Percentiles rank a stretch among this genome's conserved stretches.
Evolutionary conservation across 2,888 invertebrate species (phyloP).

Genomic region (Hyppa rectilinea): DNA sequence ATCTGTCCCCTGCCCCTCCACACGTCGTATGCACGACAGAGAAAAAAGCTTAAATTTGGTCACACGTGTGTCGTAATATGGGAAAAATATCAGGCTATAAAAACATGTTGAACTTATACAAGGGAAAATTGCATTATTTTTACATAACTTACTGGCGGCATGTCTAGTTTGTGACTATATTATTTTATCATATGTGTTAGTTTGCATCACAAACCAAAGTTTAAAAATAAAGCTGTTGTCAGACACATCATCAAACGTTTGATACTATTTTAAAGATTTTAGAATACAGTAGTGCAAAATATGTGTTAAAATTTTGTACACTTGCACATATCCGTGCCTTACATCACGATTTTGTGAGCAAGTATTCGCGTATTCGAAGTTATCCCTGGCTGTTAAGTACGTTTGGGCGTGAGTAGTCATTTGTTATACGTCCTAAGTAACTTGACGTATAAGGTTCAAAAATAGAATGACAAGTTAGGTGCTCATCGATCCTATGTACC

Average conservation of each 20-base stretch:
- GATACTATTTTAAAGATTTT: background rate
- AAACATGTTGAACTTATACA: constrained; percentile 62
- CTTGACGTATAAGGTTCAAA: constrained; percentile 47
- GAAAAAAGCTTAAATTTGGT: constrained; percentile 71
- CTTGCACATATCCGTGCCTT: background rate
- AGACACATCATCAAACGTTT: background rate
- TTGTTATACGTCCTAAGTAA: constrained; percentile 44
- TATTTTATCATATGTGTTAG: background rate
- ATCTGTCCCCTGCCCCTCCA: constrained; percentile 71
- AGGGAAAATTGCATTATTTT: constrained; percentile 62
- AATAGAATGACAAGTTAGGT: constrained; percentile 56
- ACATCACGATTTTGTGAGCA: background rate
- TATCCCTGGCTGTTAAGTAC: constrained; percentile 29
- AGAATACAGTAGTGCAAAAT: background rate
- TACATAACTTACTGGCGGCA: constrained; percentile 45
- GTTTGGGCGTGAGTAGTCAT: constrained; percentile 26
- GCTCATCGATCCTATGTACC: constrained; percentile 51
- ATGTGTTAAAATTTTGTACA: background rate
- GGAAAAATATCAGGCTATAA: constrained; percentile 64
- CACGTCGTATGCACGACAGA: constrained; percentile 67
- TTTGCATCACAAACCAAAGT: background rate
- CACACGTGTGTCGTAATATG: constrained; percentile 71
- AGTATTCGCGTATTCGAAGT: constrained; percentile 8
- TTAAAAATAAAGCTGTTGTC: background rate
- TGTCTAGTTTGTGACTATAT: constrained; percentile 31